A percentile compares a stretch with the other conserved stretches of the same genome.
These are phyloP conservation scores for Parambassis ranga DNA, from an alignment of 2,797 vertebrate genomes.

Conservation along the genomic window DNA sequence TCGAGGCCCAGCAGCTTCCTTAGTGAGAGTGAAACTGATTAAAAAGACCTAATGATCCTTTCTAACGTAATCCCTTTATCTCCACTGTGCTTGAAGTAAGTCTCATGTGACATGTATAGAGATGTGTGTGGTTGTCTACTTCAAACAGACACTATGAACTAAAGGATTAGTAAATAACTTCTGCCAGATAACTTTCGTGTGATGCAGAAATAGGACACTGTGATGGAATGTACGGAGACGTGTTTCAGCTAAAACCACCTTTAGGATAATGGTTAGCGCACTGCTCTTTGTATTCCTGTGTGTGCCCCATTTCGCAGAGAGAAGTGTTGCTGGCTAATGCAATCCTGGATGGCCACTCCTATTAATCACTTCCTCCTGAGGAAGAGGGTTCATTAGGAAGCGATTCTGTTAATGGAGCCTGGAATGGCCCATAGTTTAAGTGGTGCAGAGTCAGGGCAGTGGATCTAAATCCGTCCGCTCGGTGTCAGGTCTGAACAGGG, in stretches of 20 bases:
- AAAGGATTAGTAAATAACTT: slow-evolving; percentile 47
- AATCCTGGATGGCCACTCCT: slow-evolving; percentile 53
- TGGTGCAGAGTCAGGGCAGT: slow-evolving; percentile 56
- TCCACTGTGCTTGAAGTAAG: slow-evolving; percentile 40
- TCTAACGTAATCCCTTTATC: slow-evolving; percentile 55
- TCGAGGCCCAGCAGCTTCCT: slow-evolving; percentile 31
- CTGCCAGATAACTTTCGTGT: slow-evolving; percentile 38
- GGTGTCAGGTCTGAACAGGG: slow-evolving; percentile 44
- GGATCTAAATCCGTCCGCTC: slow-evolving; percentile 59
- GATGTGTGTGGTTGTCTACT: slow-evolving; percentile 50
- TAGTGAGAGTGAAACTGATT: slow-evolving; percentile 48
- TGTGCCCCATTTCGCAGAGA: slow-evolving; percentile 22
- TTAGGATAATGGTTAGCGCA: slow-evolving; percentile 19
- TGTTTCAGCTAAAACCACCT: neutral
- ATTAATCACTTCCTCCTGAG: slow-evolving; percentile 72
- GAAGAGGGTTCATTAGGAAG: slow-evolving; percentile 75
- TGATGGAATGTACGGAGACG: neutral
- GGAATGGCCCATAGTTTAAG: slow-evolving; percentile 68
- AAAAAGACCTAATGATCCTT: slow-evolving; percentile 64
- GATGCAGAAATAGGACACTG: slow-evolving; percentile 11
- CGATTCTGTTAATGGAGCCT: slow-evolving; percentile 74
- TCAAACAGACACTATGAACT: slow-evolving; percentile 53
- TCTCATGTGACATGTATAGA: slow-evolving; percentile 44
- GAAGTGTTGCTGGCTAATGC: slow-evolving; percentile 55
- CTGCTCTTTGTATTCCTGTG: slow-evolving; percentile 56